A percentile compares a stretch with the other conserved stretches of the same genome.
phyloP scores from a whole-genome alignment of 2,888 invertebrate species.

The Drosophila acutilabella region DNA sequence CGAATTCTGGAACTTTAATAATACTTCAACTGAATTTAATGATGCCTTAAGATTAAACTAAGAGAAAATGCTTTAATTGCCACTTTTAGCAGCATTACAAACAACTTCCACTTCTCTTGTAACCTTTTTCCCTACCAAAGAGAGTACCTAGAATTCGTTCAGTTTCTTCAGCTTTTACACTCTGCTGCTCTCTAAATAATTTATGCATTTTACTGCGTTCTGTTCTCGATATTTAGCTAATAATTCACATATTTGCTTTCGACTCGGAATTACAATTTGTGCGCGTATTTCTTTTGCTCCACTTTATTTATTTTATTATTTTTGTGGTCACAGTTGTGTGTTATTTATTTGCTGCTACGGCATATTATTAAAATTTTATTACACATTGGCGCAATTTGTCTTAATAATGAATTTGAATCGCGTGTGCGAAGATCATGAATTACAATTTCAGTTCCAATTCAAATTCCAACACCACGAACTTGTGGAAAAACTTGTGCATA shows the following conservation, averaged over 20 bases:
- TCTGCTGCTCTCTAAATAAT: conserved; percentile 15
- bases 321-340: conserved; percentile 24
- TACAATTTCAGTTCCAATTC: background rate
- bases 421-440: conserved; percentile 2
- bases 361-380: conserved; percentile 51
- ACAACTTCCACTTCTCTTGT: too few relatives aligned
- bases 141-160: conserved; percentile 15
- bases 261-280: conserved; percentile 13
- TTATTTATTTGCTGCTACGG: conserved; percentile 41
- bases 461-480: conserved; percentile 8
- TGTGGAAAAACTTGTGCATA: conserved; percentile 26
- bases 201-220: conserved; percentile 19
- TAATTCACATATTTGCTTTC: conserved; percentile 29
- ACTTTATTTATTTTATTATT: background rate
- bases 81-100: too few relatives aligned
- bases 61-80: too few relatives aligned
- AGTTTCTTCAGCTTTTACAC: background rate
- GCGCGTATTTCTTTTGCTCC: background rate
- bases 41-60: too few relatives aligned
- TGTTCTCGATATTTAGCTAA: conserved; percentile 38
- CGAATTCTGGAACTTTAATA: too few relatives aligned
- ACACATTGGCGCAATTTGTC: conserved; percentile 23
- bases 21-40: too few relatives aligned
- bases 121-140: background rate
- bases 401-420: conserved; percentile 19